Evolutionary conservation across 2,888 invertebrate species (phyloP), one percentile per base, ranked within the genome.

Genomic region (Cheiracanthium punctorium): DNA sequence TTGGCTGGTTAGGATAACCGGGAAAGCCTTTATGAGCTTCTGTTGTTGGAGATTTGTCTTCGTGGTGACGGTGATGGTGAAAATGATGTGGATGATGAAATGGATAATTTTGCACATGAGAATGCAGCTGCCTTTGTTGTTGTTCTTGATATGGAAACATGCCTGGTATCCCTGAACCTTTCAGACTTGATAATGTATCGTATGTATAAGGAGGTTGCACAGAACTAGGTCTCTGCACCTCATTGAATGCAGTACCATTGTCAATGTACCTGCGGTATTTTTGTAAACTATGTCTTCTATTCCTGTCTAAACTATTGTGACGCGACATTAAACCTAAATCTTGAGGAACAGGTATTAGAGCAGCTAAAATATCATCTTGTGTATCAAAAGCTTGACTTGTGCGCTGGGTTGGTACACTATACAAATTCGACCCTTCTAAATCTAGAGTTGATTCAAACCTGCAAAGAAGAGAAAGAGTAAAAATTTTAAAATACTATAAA

Each of bases 381-480:
- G 90, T 90, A 52, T 90, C 90, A 80, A 91, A 90, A 72, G 90
- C 91, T 69, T 91, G 90, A 80, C 90, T 91, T 48, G 91, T 92
- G 76, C 92, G 90, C 88, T 92, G 91, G 41, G 91, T 91, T 74
- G 91, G 90, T 29, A 92, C 90, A 89, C 92, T 92, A 90, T 92
- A 92, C 89, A 92, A 88, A 71, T 89, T 89, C 10, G 89, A 88
- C 17, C 87, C 87, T 30, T 89, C 89, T n/a, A 85, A 74, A 65
- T 88, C 77, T 29, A 88, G 72, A 14, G 84, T 85, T 12, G 88
- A 84, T 77, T 88, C 88, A 70, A 88, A 88, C 30, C 88, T 88
- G 20, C 17, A 80, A 75, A n/a, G 29, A n/a, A n/a, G n/a, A n/a
- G n/a, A n/a, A n/a, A n/a, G n/a, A n/a, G n/a, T n/a, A n/a, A n/a